Percentiles rank a stretch among this genome's conserved stretches.
These are phyloP conservation scores for Drosophila parvula DNA, from an alignment of 1,140 invertebrate genomes.

Conservation along the genomic window DNA sequence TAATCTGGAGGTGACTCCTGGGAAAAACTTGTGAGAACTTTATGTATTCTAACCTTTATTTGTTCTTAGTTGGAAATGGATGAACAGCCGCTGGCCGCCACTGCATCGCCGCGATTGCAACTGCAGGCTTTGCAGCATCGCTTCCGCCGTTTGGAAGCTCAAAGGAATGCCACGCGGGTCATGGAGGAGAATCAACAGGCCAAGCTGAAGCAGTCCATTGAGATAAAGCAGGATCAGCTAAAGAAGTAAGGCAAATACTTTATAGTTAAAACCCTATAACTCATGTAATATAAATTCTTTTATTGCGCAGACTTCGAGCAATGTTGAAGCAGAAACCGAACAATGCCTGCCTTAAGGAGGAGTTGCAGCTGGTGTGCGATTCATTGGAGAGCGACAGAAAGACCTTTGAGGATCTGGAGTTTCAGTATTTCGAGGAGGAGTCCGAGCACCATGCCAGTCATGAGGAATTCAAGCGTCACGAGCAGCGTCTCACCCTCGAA, in stretches of 20 bases:
- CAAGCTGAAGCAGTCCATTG: constrained; percentile 82
- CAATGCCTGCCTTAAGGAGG: constrained; percentile 86
- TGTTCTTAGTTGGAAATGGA: constrained; percentile 14
- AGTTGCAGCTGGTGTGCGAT: constrained; percentile 87
- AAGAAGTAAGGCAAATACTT: constrained; percentile 57
- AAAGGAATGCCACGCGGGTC: constrained; percentile 80
- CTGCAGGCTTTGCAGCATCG: constrained; percentile 70
- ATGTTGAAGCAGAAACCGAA: constrained; percentile 85
- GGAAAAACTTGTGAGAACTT: too few relatives aligned
- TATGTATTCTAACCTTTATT: neutral
- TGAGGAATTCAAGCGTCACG: constrained; percentile 92
- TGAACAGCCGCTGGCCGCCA: constrained; percentile 29
- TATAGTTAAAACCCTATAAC: neutral
- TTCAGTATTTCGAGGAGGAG: constrained; percentile 96
- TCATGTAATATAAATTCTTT: too few relatives aligned
- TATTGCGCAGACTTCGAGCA: constrained; percentile 84
- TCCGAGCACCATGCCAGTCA: constrained; percentile 91
- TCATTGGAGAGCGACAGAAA: constrained; percentile 90
- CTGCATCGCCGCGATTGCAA: constrained; percentile 38
- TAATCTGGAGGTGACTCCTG: constrained; percentile 34
- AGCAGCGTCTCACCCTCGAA: constrained; percentile 86
- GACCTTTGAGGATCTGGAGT: constrained; percentile 96
- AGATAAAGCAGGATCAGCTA: constrained; percentile 82
- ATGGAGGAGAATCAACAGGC: constrained; percentile 84
- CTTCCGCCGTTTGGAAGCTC: constrained; percentile 78